A percentile compares a stretch with the other conserved stretches of the same genome.
phyloP scores from a whole-genome alignment of 92 coral and sea anemone genomes.

The Porites lobata region DNA sequence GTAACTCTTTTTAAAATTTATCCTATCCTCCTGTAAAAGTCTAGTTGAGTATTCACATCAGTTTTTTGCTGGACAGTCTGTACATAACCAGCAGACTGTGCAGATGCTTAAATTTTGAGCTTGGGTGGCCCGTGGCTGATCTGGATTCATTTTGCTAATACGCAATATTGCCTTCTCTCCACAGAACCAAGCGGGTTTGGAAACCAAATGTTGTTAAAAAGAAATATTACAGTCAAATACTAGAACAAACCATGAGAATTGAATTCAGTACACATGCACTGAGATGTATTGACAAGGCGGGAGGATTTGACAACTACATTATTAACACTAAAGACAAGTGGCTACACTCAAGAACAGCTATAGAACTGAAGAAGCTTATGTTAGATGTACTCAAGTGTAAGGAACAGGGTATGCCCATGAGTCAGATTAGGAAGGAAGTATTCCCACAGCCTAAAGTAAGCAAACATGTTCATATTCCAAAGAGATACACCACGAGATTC shows the following conservation, averaged over 20 bases:
- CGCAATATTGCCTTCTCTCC: not conserved
- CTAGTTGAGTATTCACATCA: no score
- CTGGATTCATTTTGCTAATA: no score
- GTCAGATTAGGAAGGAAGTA: constrained; percentile 81
- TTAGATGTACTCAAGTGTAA: constrained; percentile 74
- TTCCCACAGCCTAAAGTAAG: constrained; percentile 84
- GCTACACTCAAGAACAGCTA: constrained; percentile 86
- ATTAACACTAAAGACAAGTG: constrained; percentile 83
- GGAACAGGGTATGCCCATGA: constrained; percentile 82
- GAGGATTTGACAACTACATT: constrained; percentile 98
- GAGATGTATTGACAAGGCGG: constrained; percentile 96
- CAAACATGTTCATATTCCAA: constrained; percentile 84
- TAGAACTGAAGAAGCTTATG: constrained; percentile 89
- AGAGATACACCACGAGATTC: constrained; percentile 81
- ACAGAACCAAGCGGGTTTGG: constrained; percentile 93
- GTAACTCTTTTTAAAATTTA: no score
- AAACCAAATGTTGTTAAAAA: constrained; percentile 94
- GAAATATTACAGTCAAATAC: constrained; percentile 93
- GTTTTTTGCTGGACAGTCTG: no score
- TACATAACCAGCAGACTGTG: no score
- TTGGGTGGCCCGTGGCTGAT: no score
- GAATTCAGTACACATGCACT: constrained; percentile 94
- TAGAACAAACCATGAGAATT: constrained; percentile 80
- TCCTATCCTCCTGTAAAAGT: no score
- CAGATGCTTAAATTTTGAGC: no score